Evolutionary conservation across 2,113 vertebrate species (phyloP).

Genomic region (Ramphastos sulfuratus): DNA sequence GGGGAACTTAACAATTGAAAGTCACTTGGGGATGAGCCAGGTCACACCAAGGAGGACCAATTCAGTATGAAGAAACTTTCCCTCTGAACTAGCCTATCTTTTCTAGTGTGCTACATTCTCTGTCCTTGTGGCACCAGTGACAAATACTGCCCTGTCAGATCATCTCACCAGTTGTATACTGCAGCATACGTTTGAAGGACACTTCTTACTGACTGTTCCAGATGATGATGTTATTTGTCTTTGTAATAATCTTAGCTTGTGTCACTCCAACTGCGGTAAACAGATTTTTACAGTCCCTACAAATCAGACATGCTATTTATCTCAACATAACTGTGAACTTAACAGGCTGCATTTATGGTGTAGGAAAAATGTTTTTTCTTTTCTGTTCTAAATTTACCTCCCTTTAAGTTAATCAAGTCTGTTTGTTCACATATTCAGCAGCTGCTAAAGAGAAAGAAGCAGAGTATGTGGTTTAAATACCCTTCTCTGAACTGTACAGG

Average conservation of each 20-base stretch:
- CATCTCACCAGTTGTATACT: not conserved
- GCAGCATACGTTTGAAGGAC: not conserved
- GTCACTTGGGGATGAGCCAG: not conserved
- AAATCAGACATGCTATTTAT: constrained; percentile 26
- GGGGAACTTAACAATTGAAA: not conserved
- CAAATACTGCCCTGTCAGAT: not conserved
- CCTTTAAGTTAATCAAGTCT: constrained; percentile 57
- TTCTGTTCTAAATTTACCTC: constrained; percentile 49
- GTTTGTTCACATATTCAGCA: constrained; percentile 51
- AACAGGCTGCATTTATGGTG: not conserved
- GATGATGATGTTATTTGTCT: not conserved
- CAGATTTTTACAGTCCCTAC: not conserved
- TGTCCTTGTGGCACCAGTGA: not conserved
- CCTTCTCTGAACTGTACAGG: not conserved
- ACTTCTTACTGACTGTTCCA: not conserved
- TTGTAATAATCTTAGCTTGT: not conserved
- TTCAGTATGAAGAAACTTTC: not conserved
- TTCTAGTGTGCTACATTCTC: not conserved
- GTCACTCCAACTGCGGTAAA: not conserved
- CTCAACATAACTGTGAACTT: not conserved
- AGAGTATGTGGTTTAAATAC: not conserved
- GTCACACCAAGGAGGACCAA: fast-evolving
- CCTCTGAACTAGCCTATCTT: not conserved
- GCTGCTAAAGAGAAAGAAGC: constrained; percentile 34
- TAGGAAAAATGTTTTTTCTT: constrained; percentile 1